These are phyloP conservation scores for Lysiphlebus fabarum DNA, from an alignment of 1,140 invertebrate genomes.

Conservation along the genomic window DNA sequence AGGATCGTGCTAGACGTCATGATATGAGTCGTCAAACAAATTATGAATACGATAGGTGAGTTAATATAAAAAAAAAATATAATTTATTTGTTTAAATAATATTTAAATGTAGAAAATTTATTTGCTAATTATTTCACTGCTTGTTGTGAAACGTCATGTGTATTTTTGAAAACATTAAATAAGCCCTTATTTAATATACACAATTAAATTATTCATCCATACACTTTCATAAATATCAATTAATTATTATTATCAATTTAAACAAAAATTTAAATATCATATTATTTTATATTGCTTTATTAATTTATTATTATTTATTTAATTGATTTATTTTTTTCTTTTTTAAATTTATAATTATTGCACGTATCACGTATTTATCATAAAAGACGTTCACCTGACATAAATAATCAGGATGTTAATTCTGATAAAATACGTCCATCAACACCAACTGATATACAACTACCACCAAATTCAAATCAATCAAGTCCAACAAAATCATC, in stretches of 20 bases:
- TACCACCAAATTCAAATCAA: conserved; percentile 37
- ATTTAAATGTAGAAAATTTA: too few species aligned
- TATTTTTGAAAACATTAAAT: too few species aligned
- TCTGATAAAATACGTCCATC: conserved; percentile 48
- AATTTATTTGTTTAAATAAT: too few species aligned
- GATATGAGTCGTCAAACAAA: conserved; percentile 63
- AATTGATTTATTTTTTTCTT: conserved; percentile 32
- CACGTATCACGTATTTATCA: conserved; percentile 31
- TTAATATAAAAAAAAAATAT: conserved; percentile 10
- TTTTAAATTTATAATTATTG: conserved; percentile 35
- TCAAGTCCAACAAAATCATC: conserved; percentile 49
- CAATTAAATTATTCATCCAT: background rate
- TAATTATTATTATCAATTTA: conserved; percentile 9
- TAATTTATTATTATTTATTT: conserved; percentile 31
- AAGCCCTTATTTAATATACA: background rate
- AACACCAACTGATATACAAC: conserved; percentile 41
- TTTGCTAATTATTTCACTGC: too few species aligned
- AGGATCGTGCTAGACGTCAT: conserved; percentile 74
- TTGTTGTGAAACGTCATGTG: too few species aligned
- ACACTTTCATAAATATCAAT: background rate
- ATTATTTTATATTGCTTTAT: conserved; percentile 19
- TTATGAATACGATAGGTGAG: conserved; percentile 76
- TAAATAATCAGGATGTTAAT: conserved; percentile 48
- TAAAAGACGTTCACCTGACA: conserved; percentile 50
- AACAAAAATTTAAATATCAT: too few species aligned